Conservation (phyloP, 2,797 vertebrate species). For the Yasuhikotakia modesta region DNA sequence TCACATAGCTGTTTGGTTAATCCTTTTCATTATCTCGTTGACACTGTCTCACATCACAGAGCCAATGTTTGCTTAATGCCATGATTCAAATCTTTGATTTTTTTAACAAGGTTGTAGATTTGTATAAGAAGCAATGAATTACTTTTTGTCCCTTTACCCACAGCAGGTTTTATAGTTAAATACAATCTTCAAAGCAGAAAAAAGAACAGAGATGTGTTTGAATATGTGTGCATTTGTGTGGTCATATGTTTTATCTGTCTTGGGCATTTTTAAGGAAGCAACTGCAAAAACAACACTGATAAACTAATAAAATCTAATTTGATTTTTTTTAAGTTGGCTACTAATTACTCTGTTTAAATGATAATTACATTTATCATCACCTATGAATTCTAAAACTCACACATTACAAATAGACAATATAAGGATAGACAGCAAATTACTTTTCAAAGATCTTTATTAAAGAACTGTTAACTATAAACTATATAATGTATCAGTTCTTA, state of each 20-base stretch:
- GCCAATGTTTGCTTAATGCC: slow-evolving; percentile 3
- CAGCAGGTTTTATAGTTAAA: background rate
- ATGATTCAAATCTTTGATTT: slow-evolving; percentile 7
- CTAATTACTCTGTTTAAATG: background rate
- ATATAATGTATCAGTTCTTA: background rate
- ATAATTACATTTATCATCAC: background rate
- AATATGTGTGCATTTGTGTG: background rate
- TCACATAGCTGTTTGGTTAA: background rate
- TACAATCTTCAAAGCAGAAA: background rate
- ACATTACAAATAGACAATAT: background rate
- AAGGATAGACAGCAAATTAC: background rate
- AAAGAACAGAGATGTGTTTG: background rate
- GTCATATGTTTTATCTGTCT: background rate
- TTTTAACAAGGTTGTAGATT: slow-evolving; percentile 11
- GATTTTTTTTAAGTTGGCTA: background rate
- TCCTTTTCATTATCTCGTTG: slow-evolving; percentile 8
- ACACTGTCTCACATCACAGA: slow-evolving; percentile 7
- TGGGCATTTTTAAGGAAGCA: background rate
- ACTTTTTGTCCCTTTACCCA: background rate
- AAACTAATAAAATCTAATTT: background rate
- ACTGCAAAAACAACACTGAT: background rate
- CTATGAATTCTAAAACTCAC: slow-evolving; percentile 1
- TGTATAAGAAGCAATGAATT: background rate
- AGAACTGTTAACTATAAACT: background rate
- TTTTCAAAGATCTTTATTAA: background rate